Conservation (phyloP, 2,797 vertebrate species). For the Cuniculus paca region DNA sequence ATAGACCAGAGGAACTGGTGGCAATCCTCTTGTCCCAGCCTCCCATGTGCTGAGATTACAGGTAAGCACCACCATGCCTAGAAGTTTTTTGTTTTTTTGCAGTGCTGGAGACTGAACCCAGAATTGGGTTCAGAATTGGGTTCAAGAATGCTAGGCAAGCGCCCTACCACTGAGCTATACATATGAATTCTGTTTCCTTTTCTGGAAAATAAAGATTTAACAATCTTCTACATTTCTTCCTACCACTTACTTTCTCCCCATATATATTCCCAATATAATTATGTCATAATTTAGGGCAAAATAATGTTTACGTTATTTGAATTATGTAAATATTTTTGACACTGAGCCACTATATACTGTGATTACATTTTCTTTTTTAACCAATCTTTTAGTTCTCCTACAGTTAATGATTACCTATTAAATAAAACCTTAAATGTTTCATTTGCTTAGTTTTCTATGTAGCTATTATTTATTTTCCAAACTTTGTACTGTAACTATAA, state of each 20-base stretch:
- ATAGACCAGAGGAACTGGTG: neutral
- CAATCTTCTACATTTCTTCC: neutral
- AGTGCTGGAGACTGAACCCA: neutral
- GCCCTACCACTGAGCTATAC: neutral
- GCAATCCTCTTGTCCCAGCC: neutral
- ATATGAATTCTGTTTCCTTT: conserved; percentile 15
- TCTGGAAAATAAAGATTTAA: conserved; percentile 51
- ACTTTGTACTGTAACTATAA: neutral
- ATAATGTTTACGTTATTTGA: neutral
- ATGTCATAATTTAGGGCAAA: conserved; percentile 10
- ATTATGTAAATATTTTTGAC: neutral
- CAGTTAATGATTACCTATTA: neutral
- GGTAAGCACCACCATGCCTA: neutral
- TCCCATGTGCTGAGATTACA: neutral
- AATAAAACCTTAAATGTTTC: neutral
- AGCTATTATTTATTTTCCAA: neutral
- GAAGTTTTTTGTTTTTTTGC: neutral
- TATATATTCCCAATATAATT: neutral
- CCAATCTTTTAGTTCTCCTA: neutral
- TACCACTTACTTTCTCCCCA: neutral
- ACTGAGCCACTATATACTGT: neutral
- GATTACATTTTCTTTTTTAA: conserved; percentile 22
- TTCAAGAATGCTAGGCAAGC: neutral
- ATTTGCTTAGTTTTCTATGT: conserved; percentile 9
- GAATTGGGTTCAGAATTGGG: no score